Conservation (phyloP, 2,113 vertebrate species). For the Leiothrix lutea region DNA sequence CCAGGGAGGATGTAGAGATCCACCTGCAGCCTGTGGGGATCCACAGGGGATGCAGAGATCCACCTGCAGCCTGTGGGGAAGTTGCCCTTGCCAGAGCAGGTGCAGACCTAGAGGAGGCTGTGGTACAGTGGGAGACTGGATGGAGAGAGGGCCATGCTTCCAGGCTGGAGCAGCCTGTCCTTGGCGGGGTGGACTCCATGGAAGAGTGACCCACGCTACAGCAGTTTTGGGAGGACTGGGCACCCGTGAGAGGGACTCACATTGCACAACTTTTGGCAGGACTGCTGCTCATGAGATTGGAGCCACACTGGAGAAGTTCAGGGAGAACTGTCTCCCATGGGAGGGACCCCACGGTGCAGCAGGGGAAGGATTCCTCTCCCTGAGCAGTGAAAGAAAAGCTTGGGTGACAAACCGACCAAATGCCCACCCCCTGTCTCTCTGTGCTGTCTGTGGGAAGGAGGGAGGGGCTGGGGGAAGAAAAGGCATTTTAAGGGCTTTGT, state of each 20-base stretch:
- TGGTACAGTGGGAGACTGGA: background rate
- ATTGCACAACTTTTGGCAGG: background rate
- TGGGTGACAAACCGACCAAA: rapidly evolving
- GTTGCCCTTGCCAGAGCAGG: rapidly evolving
- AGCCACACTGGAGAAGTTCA: background rate
- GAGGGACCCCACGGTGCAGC: background rate
- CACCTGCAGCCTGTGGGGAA: background rate
- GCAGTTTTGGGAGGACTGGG: background rate
- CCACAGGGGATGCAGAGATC: too few relatives aligned
- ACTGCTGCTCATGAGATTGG: background rate
- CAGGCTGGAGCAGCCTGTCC: background rate
- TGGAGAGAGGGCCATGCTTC: background rate
- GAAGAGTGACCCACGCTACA: rapidly evolving
- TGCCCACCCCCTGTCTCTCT: background rate
- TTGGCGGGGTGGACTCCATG: background rate
- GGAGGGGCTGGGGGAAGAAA: background rate
- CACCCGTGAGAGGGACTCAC: rapidly evolving
- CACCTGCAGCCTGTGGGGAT: background rate
- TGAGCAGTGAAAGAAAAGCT: background rate
- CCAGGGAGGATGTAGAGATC: background rate
- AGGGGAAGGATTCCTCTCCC: background rate
- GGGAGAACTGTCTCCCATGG: background rate
- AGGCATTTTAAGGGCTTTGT: background rate
- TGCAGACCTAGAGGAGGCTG: too few relatives aligned
- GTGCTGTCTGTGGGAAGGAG: background rate